Evolutionary conservation across 1,140 invertebrate genomes (phyloP).

Genomic region (Anastrepha ludens): DNA sequence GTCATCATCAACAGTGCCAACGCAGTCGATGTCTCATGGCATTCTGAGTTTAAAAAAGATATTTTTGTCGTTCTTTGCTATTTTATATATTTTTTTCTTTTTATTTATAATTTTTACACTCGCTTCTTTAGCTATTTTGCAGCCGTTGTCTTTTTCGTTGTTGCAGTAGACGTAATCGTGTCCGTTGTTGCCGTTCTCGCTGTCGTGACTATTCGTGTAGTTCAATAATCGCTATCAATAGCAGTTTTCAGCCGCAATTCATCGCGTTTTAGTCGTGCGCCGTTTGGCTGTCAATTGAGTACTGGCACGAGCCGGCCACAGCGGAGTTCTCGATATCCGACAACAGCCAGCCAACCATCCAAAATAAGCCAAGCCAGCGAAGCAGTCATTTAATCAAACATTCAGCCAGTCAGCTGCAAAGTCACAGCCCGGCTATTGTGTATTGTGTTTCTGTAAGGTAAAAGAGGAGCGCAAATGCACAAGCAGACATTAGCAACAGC

Average conservation of each 20-base stretch:
- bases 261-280: slow-evolving; percentile 54
- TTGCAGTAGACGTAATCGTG: not conserved
- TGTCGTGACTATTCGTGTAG: not conserved
- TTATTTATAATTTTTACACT: not conserved
- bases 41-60: not conserved
- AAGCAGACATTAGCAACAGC: slow-evolving; percentile 3
- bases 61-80: not conserved
- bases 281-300: slow-evolving; percentile 58
- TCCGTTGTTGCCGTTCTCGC: not conserved
- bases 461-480: not conserved
- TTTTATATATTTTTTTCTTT: not conserved
- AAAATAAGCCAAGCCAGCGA: slow-evolving; percentile 22
- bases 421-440: not conserved
- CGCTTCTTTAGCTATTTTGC: not conserved
- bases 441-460: not conserved
- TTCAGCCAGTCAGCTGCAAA: slow-evolving; percentile 13
- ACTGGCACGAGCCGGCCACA: slow-evolving; percentile 57
- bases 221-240: not conserved
- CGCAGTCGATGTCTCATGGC: not conserved
- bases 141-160: not conserved
- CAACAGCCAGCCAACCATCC: slow-evolving; percentile 10
- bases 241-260: not conserved
- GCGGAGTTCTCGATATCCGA: slow-evolving; percentile 22
- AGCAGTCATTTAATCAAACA: slow-evolving; percentile 36
- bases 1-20: not conserved